Base-by-base conservation (phyloP, 1,140 invertebrate genomes). In the Drosophila arizonae region DNA sequence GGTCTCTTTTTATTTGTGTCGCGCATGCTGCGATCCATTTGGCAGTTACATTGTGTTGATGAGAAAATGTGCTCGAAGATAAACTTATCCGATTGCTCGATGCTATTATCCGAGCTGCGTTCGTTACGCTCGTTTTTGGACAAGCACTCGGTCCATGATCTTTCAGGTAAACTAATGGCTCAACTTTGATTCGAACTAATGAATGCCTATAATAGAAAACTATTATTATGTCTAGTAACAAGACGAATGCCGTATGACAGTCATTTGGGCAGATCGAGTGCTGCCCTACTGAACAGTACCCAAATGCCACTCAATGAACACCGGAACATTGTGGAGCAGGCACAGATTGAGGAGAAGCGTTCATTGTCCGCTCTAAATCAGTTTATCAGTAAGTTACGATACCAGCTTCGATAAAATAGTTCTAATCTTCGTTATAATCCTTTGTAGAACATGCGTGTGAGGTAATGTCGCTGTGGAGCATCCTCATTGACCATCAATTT, bases 401-500 rank as follows among this genome's bases (percentile, higher is more conserved):
- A 3, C 3, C 4, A 46, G 6, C 1, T 46, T 46, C 17, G 11
- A 6, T 10, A 17, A 43, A 11, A 21, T 8, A 26, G 33, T 58
- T 10, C 1, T 36, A 11, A 30, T 9, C 4, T 17, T 28, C 4
- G 41, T 6, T 1, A 30, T 6, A 30, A 58, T 41, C 56, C 10
- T 54, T 89, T 52, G 62, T 74, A 94, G 93, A 94, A 64, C 95
- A 97, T 88, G 94, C 96, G 3, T 96, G 96, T 85, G 98, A 99
- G 93, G 96, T 98, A 77, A 92, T 99, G 39, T 96, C 96, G 28
- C 92, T 99, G n/a, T 98, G 98, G 97, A 96, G 96, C 89, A 95
- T 99, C 45, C 92, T 99, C 0, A 96, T 95, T 84, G 97, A 99
- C 87, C 98, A 99, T 92, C 96, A 98, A 88, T 96, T 99, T 87